These are phyloP conservation scores for Xenopus petersii DNA, from an alignment of 2,797 vertebrate genomes.

Conservation along the genomic window DNA sequence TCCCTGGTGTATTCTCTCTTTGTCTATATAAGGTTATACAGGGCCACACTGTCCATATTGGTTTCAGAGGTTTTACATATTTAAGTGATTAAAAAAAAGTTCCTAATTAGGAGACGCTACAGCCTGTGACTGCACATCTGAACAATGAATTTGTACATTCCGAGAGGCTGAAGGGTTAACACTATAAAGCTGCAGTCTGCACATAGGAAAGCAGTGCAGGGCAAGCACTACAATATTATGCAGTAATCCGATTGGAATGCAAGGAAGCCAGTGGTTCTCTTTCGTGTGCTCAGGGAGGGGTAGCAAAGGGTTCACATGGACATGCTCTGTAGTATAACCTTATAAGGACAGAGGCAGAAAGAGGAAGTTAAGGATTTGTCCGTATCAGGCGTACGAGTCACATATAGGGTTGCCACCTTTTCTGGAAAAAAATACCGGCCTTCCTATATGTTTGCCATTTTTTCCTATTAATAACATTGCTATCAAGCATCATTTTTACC, in stretches of 20 bases:
- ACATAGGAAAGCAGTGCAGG: background rate
- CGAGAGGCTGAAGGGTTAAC: background rate
- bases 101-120: too few species aligned
- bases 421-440: too few species aligned
- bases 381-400: background rate
- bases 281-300: constrained; percentile 26
- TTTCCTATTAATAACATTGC: too few species aligned
- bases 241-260: constrained; percentile 43
- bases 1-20: too few species aligned
- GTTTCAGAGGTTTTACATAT: too few species aligned
- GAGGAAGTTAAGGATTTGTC: constrained; percentile 45
- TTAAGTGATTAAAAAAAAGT: too few species aligned
- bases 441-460: too few species aligned
- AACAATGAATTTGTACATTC: background rate
- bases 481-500: too few species aligned
- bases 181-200: background rate
- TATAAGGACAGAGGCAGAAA: constrained; percentile 46
- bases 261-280: constrained; percentile 22
- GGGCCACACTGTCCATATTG: too few species aligned
- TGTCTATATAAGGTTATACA: too few species aligned
- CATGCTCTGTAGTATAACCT: constrained; percentile 40
- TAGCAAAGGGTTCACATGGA: constrained; percentile 39
- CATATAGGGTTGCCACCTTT: too few species aligned
- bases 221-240: constrained; percentile 30
- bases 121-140: too few species aligned